phyloP scores from a whole-genome alignment of 2,113 vertebrate species.

The Psilopsiagon aurifrons region DNA sequence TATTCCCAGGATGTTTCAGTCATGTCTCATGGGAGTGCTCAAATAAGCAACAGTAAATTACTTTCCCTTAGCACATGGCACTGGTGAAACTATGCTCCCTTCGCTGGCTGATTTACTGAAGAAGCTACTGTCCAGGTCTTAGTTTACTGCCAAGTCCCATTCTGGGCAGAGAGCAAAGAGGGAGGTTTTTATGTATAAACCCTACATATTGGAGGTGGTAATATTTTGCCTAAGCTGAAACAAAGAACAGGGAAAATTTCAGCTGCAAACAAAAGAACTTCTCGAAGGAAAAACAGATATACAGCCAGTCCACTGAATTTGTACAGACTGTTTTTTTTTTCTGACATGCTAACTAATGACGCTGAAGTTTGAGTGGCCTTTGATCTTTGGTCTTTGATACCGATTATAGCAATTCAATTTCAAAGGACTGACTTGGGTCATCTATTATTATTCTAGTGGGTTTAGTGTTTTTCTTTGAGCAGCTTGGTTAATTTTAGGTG shows the following conservation, averaged over 20 bases:
- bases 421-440: background rate
- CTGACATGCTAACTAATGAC: background rate
- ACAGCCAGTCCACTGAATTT: background rate
- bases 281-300: background rate
- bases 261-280: background rate
- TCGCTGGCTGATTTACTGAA: background rate
- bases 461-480: background rate
- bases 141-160: background rate
- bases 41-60: background rate
- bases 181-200: accelerated
- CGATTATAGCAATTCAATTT: slow-evolving; percentile 1
- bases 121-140: background rate
- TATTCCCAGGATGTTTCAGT: background rate
- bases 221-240: background rate
- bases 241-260: background rate
- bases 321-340: background rate
- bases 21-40: background rate
- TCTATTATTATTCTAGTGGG: background rate
- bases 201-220: background rate
- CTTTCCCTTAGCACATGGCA: background rate
- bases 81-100: background rate
- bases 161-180: background rate
- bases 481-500: slow-evolving; percentile 19
- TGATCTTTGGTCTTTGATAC: slow-evolving; percentile 32
- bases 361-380: background rate